phyloP scores from a whole-genome alignment of 2,113 vertebrate species.

The Riparia riparia region DNA sequence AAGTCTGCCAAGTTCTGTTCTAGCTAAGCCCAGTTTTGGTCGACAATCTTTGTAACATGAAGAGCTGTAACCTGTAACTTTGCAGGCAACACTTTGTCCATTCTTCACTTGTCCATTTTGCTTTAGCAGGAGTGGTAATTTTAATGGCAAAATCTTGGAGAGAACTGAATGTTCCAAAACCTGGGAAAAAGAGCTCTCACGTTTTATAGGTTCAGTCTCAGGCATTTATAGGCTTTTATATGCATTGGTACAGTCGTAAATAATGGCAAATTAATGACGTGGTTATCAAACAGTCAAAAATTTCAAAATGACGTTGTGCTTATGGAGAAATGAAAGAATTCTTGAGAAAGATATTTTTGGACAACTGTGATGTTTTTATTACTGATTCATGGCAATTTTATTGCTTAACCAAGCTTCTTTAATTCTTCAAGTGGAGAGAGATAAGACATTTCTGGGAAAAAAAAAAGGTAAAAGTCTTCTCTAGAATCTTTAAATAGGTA shows the following conservation, averaged over 20 bases:
- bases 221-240: background rate
- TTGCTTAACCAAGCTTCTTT: background rate
- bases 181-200: background rate
- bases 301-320: background rate
- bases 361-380: background rate
- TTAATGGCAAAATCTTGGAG: background rate
- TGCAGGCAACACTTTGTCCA: background rate
- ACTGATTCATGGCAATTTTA: background rate
- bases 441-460: background rate
- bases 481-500: background rate
- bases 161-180: slow-evolving; percentile 2
- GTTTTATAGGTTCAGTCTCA: slow-evolving; percentile 1
- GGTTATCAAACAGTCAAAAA: background rate
- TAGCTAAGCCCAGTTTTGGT: background rate
- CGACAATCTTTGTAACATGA: background rate
- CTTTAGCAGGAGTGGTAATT: background rate
- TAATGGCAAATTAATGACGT: background rate
- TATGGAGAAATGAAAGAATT: background rate
- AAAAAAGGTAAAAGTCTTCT: background rate
- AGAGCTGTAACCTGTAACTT: background rate
- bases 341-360: background rate
- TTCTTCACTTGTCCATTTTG: background rate
- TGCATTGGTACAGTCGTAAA: background rate
- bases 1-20: background rate
- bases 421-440: background rate